Conservation (phyloP, 2,113 vertebrate species). For the Nycticebus coucang region DNA sequence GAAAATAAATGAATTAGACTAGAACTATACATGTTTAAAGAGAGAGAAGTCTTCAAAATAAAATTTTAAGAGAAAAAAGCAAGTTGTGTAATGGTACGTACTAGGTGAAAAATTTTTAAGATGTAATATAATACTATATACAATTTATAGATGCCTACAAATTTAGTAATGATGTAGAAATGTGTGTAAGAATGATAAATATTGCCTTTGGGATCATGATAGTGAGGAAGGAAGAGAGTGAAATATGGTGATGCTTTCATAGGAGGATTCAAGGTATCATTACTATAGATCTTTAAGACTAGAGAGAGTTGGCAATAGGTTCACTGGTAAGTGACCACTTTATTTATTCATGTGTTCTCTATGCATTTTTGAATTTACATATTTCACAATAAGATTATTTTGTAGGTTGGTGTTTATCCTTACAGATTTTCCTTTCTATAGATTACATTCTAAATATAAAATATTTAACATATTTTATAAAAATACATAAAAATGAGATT, state of each 20-base stretch:
- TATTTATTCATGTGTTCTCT: not conserved
- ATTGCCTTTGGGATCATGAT: not conserved
- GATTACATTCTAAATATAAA: not conserved
- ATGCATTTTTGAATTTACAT: slow-evolving; percentile 6
- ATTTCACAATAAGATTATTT: not conserved
- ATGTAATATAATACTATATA: not conserved
- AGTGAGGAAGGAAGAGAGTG: not conserved
- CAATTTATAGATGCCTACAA: not conserved
- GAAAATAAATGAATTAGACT: not conserved
- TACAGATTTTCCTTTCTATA: not conserved
- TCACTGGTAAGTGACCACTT: not conserved
- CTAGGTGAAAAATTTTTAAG: not conserved
- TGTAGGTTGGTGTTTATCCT: not conserved
- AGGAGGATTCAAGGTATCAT: not conserved
- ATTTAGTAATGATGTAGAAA: not conserved
- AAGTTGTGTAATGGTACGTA: not conserved
- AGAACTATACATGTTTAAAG: not conserved
- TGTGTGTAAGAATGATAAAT: not conserved
- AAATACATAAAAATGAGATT: not conserved
- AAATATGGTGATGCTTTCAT: not conserved
- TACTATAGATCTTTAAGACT: not conserved
- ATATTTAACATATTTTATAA: not conserved
- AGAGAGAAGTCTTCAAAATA: not conserved
- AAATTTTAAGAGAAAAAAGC: not conserved
- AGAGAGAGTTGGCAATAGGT: not conserved